These are phyloP conservation scores for Manis pentadactyla DNA, from an alignment of 2,797 vertebrate species.

Conservation along the genomic window DNA sequence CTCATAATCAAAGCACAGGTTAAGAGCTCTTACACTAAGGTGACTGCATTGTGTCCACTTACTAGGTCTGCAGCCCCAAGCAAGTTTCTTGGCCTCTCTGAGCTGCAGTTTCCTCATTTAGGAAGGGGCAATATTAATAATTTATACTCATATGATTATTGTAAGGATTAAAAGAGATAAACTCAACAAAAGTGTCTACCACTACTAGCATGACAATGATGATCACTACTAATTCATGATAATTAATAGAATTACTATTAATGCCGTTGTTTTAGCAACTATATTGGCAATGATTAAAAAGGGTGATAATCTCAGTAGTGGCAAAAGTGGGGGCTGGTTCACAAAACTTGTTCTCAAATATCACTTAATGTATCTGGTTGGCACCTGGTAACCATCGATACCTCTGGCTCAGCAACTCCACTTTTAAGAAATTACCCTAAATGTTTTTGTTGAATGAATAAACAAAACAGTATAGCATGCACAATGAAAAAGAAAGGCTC, in stretches of 20 bases:
- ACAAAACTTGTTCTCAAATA: background rate
- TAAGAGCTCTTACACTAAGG: background rate
- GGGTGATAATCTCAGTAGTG: background rate
- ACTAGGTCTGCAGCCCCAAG: background rate
- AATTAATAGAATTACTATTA: background rate
- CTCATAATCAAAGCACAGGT: background rate
- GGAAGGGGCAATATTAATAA: background rate
- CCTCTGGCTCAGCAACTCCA: background rate
- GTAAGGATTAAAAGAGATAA: background rate
- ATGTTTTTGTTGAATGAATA: conserved; percentile 30
- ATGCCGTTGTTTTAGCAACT: background rate
- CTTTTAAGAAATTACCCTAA: background rate
- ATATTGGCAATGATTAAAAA: background rate
- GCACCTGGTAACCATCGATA: background rate
- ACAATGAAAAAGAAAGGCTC: background rate
- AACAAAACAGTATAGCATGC: background rate
- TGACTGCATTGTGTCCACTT: background rate
- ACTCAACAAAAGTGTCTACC: background rate
- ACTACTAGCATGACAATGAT: background rate
- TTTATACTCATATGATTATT: background rate
- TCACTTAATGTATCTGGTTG: background rate
- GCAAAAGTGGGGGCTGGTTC: background rate
- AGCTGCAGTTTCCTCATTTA: background rate
- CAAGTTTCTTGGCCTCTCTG: background rate
- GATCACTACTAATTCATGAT: background rate